Conservation (phyloP, 2,888 invertebrate genomes). For the Venustoraphidia nigricollis region DNA sequence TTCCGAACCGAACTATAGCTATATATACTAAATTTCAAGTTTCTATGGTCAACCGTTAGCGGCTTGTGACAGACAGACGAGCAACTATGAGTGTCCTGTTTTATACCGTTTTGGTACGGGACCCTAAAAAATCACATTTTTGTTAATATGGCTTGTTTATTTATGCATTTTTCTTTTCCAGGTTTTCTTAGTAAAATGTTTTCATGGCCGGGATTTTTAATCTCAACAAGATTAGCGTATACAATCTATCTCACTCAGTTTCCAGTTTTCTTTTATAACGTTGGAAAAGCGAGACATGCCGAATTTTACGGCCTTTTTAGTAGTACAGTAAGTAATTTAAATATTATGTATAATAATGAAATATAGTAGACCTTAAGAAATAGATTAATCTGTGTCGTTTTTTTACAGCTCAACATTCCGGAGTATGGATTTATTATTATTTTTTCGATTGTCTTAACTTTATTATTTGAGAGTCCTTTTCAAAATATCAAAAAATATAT, state of each 20-base stretch:
- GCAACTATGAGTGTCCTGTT: too few relatives aligned
- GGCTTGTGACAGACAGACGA: too few relatives aligned
- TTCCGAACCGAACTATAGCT: too few relatives aligned
- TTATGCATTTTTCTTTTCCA: conserved; percentile 24
- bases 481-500: conserved; percentile 46
- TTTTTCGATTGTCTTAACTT: conserved; percentile 38
- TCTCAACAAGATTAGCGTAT: conserved; percentile 53
- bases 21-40: too few relatives aligned
- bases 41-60: too few relatives aligned
- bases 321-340: conserved; percentile 31
- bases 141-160: neutral
- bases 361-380: neutral
- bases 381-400: conserved; percentile 2
- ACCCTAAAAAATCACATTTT: neutral
- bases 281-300: conserved; percentile 40
- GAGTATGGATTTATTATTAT: conserved; percentile 39
- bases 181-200: conserved; percentile 36
- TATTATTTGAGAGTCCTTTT: conserved; percentile 51
- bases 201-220: conserved; percentile 42
- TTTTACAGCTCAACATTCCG: conserved; percentile 39
- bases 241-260: conserved; percentile 55
- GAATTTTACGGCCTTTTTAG: conserved; percentile 40
- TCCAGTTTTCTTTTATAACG: conserved; percentile 54
- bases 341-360: conserved; percentile 3
- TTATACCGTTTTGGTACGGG: too few relatives aligned